A percentile compares a stretch with the other conserved stretches of the same genome.
phyloP scores from a whole-genome alignment of 2,888 invertebrate genomes.

The Rotaria sp. region DNA sequence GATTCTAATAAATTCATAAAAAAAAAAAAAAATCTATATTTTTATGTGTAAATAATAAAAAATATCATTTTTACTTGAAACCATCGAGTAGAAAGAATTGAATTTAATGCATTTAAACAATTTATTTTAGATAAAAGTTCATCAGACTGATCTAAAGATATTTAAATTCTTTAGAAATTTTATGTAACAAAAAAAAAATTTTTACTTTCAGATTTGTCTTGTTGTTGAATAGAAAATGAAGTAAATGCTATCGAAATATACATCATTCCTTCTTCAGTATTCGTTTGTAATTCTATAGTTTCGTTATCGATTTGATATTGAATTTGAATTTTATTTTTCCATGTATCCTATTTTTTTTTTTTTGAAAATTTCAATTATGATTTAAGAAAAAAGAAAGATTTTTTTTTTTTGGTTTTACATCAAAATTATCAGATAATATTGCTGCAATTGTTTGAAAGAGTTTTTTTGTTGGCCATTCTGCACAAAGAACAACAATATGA shows the following conservation, averaged over 20 bases:
- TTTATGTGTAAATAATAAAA: not conserved
- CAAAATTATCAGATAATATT: constrained; percentile 59
- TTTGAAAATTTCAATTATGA: not conserved
- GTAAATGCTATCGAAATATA: not conserved
- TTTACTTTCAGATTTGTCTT: not conserved
- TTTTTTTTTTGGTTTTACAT: not conserved
- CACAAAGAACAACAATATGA: constrained; percentile 83
- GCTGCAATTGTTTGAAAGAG: constrained; percentile 78
- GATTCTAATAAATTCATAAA: not conserved
- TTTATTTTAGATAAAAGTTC: not conserved
- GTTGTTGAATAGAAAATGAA: not conserved
- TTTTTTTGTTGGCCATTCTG: constrained; percentile 79
- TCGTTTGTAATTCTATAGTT: not conserved
- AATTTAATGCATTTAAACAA: not conserved
- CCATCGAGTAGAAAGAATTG: not conserved
- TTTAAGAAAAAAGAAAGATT: not conserved
- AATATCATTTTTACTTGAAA: not conserved
- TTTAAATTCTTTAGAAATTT: not conserved
- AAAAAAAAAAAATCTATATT: not conserved
- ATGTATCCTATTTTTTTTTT: not conserved
- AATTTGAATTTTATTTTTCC: not conserved
- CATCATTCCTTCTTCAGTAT: not conserved
- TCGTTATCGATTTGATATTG: not conserved
- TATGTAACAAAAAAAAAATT: not conserved
- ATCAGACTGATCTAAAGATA: not conserved